A percentile compares a stretch with the other conserved stretches of the same genome.
These are phyloP conservation scores for Drosophila atripex DNA, from an alignment of 2,888 invertebrate genomes.

Conservation along the genomic window DNA sequence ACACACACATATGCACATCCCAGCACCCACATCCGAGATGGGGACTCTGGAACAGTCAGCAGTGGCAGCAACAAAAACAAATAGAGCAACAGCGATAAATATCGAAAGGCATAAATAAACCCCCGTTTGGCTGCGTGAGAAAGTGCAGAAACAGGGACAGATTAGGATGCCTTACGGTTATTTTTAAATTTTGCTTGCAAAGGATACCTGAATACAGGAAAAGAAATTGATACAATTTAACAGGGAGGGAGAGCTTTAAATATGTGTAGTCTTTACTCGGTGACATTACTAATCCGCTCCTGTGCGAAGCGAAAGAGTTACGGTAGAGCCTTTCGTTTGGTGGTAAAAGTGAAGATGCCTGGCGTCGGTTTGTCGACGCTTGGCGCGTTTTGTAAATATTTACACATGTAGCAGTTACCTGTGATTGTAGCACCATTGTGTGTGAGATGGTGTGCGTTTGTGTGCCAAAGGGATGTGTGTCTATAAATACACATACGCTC, in stretches of 20 bases:
- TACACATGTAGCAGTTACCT: constrained; percentile 79
- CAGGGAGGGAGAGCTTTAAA: background rate
- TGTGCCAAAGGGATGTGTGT: constrained; percentile 27
- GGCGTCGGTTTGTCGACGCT: constrained; percentile 73
- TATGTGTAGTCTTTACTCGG: background rate
- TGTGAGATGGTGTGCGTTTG: constrained; percentile 1
- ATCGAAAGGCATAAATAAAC: constrained; percentile 74
- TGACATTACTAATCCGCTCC: constrained; percentile 6
- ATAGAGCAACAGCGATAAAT: constrained; percentile 51
- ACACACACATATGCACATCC: constrained; percentile 3
- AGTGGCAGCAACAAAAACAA: constrained; percentile 43
- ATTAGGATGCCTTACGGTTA: background rate
- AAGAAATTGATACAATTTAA: background rate
- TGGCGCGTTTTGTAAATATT: constrained; percentile 79
- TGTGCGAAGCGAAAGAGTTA: constrained; percentile 37
- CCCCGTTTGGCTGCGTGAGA: constrained; percentile 27
- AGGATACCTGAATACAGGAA: background rate
- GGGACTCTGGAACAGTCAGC: constrained; percentile 12
- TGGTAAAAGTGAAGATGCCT: constrained; percentile 63
- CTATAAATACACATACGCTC: constrained; percentile 33
- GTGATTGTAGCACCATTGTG: constrained; percentile 64
- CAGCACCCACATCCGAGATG: constrained; percentile 1
- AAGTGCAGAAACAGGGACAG: constrained; percentile 22
- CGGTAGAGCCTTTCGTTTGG: constrained; percentile 53
- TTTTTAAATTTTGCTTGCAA: background rate